Percentiles rank a stretch among this genome's conserved stretches.
These are phyloP conservation scores for Caerostris extrusa DNA, from an alignment of 1,140 invertebrate genomes.

Conservation along the genomic window DNA sequence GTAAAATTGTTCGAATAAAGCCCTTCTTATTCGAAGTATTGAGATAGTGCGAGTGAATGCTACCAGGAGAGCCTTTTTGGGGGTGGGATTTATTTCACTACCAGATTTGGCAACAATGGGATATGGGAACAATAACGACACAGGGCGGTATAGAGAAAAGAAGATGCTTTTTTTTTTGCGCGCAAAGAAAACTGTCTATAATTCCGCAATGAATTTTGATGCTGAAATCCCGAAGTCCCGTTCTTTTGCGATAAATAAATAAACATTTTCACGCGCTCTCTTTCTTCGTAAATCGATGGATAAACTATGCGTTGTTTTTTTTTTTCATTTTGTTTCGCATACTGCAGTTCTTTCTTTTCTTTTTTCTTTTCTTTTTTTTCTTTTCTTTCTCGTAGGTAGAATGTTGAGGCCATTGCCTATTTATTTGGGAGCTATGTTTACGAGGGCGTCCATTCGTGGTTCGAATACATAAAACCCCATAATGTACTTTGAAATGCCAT, in stretches of 20 bases:
- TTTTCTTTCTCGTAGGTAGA: neutral
- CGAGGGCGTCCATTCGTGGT: neutral
- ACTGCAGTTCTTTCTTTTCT: too few relatives aligned
- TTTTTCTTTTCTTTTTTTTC: neutral
- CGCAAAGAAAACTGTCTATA: conserved; percentile 42
- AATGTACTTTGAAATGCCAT: conserved; percentile 38
- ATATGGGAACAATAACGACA: conserved; percentile 56
- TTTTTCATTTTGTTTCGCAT: neutral
- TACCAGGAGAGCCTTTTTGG: neutral
- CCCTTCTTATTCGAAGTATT: too few relatives aligned
- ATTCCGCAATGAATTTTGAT: conserved; percentile 57
- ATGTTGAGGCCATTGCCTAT: neutral
- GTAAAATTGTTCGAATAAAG: conserved; percentile 8
- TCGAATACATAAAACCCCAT: conserved; percentile 30
- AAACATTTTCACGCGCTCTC: conserved; percentile 21
- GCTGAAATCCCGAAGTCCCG: conserved; percentile 17
- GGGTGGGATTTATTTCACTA: conserved; percentile 29
- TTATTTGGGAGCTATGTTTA: conserved; percentile 35
- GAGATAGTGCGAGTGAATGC: neutral
- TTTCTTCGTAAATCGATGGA: conserved; percentile 28
- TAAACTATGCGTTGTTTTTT: conserved; percentile 25
- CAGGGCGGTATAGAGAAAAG: neutral
- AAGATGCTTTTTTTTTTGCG: conserved; percentile 13
- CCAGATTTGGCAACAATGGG: conserved; percentile 48
- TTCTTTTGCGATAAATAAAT: conserved; percentile 39